Conservation (phyloP, 1,140 invertebrate species). For the Asobara japonica region DNA sequence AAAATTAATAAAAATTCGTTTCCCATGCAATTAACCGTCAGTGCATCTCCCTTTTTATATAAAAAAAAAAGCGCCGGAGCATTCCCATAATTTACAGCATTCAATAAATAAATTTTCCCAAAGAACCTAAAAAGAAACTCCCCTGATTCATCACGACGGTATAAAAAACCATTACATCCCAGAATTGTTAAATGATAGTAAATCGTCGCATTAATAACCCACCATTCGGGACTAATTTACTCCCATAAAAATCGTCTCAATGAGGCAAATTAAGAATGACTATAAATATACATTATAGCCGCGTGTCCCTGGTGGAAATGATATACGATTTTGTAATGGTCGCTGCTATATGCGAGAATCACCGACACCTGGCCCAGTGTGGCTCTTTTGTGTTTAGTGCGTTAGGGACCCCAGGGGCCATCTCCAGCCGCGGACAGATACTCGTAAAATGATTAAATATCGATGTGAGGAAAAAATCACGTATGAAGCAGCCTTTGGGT, state of each 20-base stretch:
- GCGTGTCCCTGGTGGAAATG: constrained; percentile 50
- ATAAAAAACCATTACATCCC: not conserved
- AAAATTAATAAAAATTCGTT: no score
- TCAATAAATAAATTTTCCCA: not conserved
- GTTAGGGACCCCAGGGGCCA: constrained; percentile 41
- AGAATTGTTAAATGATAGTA: constrained; percentile 23
- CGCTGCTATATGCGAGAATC: not conserved
- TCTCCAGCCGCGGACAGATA: constrained; percentile 41
- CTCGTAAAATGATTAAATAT: constrained; percentile 28
- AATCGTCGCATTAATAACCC: constrained; percentile 29
- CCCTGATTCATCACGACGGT: not conserved
- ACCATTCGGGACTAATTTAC: constrained; percentile 51
- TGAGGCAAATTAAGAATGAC: constrained; percentile 49
- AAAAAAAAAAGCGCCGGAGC: no score
- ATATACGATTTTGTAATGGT: constrained; percentile 59
- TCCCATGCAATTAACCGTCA: not conserved
- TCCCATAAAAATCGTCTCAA: constrained; percentile 50
- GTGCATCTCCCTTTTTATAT: no score
- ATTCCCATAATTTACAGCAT: not conserved
- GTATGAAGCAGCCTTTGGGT: no score
- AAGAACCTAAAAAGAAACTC: not conserved
- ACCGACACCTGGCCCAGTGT: constrained; percentile 55
- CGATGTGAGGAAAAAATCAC: not conserved
- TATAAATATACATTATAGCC: constrained; percentile 51
- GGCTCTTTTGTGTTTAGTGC: constrained; percentile 48